Base-by-base conservation (phyloP, 37 sponge, comb jelly and placozoan species). In the Halichondria panicea region DNA sequence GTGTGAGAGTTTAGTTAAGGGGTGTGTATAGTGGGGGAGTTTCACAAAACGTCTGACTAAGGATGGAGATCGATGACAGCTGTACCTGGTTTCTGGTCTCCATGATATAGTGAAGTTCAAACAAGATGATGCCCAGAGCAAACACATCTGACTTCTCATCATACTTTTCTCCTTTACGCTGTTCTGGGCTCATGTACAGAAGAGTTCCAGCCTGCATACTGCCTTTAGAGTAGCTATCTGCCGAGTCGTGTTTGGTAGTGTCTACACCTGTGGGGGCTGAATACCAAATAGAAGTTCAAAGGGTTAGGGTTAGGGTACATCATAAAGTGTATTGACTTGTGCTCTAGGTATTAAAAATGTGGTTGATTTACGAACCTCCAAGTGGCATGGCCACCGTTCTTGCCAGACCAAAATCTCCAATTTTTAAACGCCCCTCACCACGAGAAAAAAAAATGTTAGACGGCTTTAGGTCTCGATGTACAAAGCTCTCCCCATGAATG, bases 381-480 rank as follows among this genome's bases (percentile, higher is more conserved):
- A n/a, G n/a, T n/a, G n/a, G n/a, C n/a, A n/a, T n/a, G n/a, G n/a
- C n/a, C n/a, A n/a, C n/a, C n/a, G n/a, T n/a, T n/a, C n/a, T 88
- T 11, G 84, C 96, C 43, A 95, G 71, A 43, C 96, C 92, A 88
- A 95, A 95, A 59, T 95, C 96, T 43, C 93, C 93, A 68, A 95
- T 66, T 71, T 95, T 95, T 32, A 95, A 68, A 25, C 35, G 27
- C 13, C 82, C 90, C 70, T 86, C 79, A 4, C 15, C 39, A 55
- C 67, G 68, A 13, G 93, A 62, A 68, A 95, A 92, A 46, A 95
- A 91, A 24, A 95, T 89, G 73, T 95, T 95, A 48, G 88, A 81
- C 32, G 96, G 96, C 73, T 92, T 95, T 22, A 95, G 79, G 63
- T 95, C 96, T 52, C 93, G 71, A 74, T 95, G 96, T 36, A 92